phyloP scores from a whole-genome alignment of 2,113 vertebrate genomes.

The Hyperoodon ampullatus region DNA sequence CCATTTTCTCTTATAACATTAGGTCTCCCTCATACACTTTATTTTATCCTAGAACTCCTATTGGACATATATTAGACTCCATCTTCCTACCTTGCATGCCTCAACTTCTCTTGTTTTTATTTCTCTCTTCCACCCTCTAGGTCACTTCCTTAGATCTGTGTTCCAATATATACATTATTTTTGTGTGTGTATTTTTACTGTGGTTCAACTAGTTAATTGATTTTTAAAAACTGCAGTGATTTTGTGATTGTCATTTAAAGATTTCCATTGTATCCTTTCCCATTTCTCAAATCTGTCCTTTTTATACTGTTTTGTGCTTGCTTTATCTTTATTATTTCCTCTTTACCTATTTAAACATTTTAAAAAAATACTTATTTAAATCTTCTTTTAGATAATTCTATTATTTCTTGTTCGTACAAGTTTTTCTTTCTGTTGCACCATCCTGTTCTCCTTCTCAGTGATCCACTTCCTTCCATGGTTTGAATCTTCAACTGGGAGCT shows the following conservation, averaged over 20 bases:
- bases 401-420: not conserved
- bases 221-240: not conserved
- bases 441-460: not conserved
- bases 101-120: not conserved
- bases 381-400: not conserved
- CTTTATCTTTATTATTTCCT: constrained; percentile 17
- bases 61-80: not conserved
- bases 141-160: not conserved
- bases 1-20: not conserved
- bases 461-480: not conserved
- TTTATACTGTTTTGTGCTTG: not conserved
- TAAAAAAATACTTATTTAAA: not conserved
- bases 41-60: not conserved
- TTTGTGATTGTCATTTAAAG: constrained; percentile 14
- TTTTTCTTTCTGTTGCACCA: not conserved
- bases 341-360: not conserved
- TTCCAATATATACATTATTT: not conserved
- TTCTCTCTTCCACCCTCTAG: not conserved
- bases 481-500: not conserved
- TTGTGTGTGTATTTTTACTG: not conserved
- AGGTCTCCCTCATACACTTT: not conserved
- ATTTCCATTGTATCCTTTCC: not conserved
- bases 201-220: not conserved
- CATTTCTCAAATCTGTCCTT: not conserved
- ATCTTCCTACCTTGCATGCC: not conserved